Evolutionary conservation across 2,113 vertebrate genomes (phyloP), one percentile per base, ranked within the genome.

Genomic region (Gadus macrocephalus): DNA sequence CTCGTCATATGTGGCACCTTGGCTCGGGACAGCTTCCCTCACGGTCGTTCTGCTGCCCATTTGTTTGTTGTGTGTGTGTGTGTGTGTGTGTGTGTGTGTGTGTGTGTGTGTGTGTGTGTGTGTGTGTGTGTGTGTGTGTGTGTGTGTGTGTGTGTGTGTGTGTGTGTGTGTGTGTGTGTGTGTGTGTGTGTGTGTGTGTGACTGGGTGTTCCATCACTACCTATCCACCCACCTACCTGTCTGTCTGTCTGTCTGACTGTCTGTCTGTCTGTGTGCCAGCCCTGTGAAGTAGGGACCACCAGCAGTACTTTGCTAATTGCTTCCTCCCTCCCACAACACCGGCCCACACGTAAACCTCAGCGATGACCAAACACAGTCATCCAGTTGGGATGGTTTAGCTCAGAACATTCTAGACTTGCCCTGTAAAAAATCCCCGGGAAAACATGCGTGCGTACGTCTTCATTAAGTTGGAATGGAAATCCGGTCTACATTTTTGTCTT

Each of bases 1-100:
- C 82, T 85, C 86, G 88, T 88, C 84, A 77, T 82, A 64, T 85
- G 84, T 86, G 86, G 83, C 89, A 90, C 87, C 86, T 83, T 70
- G 7, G 35, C 63, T 66, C 68, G 71, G 65, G 75, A 58, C 71
- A 73, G 78, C 72, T 61, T 49, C 72, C 65, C 61, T 35, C 65
- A 11, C 42, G 2, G 72, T 73, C 70, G 25, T 74, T 72, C 80
- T 78, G 75, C 68, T 69, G 22, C 53, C n/a, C 64, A 74, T 81
- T 78, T 86, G 80, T 81, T 66, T 74, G 70, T 69, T 25, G 22
- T 25, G 22, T 25, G 22, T 86, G 78, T 80, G 68, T 74, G 70
- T 69, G 65, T 77, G 27, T 84, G 81, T 86, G 81, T 86, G 74
- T 78, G 67, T 81, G n/a, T n/a, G 22, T 25, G 22, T 25, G 22